Base-by-base conservation (phyloP, 2,113 vertebrate genomes). In the Microcebus jonahi region DNA sequence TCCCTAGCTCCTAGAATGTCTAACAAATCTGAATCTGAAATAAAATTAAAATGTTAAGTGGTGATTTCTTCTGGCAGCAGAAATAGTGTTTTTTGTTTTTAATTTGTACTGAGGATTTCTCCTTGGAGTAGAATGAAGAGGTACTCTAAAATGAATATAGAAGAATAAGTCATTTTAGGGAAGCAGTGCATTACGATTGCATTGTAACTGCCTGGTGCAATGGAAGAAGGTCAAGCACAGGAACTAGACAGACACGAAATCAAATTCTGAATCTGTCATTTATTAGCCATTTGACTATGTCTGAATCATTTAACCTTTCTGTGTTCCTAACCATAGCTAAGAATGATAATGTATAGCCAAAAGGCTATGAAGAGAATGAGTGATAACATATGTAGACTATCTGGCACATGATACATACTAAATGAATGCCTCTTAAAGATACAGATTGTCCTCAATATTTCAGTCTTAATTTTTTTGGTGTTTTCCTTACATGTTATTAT, bases 1-100 rank as follows among this genome's bases (percentile, higher is more conserved):
- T 91, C 70, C 34, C 20, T 18, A 83, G 21, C 29, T 88, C 73
- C n/a, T n/a, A 94, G 36, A 76, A 77, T 86, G 70, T 81, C 39
- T 94, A 67, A 53, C 12, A 90, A 85, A 84, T 87, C 45, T 63
- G 8, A 77, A 80, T 85, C 34, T 53, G 86, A 61, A 75, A 27
- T 89, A 94, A 76, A 92, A 82, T 91, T 61, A 85, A 59, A 84
- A 76, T 71, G 29, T 61, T 77, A 68, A 79, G 9, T 65, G 42
- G 23, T 59, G 7, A 75, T 97, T 90, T 95, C 42, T 80, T 92
- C 50, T 9, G 59, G 20, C 2, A 82, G 36, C 34, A 80, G 57
- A 21, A 83, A 36, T 36, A 86, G 6, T 12, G 50, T 17, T 88
- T 87, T 94, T 77, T 53, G 14, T 83, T 85, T 94, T 75, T 27